phyloP scores from a whole-genome alignment of 2,797 vertebrate genomes.

The Echiichthys vipera region DNA sequence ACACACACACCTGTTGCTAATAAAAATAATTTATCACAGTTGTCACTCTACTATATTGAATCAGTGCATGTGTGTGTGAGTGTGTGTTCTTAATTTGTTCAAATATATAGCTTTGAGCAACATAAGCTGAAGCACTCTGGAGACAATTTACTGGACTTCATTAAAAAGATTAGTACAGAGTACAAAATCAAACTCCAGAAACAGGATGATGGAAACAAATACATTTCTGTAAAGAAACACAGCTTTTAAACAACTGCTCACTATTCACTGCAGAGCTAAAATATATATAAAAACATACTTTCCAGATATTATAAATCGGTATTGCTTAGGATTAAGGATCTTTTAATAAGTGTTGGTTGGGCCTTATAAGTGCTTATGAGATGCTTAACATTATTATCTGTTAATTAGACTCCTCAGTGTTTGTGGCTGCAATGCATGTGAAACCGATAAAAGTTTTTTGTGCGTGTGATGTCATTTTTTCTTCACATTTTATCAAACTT shows the following conservation, averaged over 20 bases:
- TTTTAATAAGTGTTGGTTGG: too few relatives aligned
- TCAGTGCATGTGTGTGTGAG: background rate
- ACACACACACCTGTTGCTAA: conserved; percentile 31
- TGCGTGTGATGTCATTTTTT: too few relatives aligned
- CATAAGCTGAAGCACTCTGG: conserved; percentile 17
- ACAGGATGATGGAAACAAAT: conserved; percentile 19
- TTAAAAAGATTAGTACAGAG: conserved; percentile 21
- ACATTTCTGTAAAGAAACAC: background rate
- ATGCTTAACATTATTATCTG: too few relatives aligned
- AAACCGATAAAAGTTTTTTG: too few relatives aligned
- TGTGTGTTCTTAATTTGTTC: conserved; percentile 25
- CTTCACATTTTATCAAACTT: too few relatives aligned
- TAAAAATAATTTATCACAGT: conserved; percentile 28
- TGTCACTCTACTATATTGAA: conserved; percentile 15
- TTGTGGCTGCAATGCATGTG: too few relatives aligned
- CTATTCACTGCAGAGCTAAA: background rate
- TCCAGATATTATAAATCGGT: background rate
- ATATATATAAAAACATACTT: too few relatives aligned
- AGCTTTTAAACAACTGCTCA: background rate
- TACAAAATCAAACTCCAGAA: conserved; percentile 16
- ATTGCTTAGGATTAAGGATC: too few relatives aligned
- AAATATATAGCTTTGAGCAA: conserved; percentile 28
- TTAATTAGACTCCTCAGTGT: too few relatives aligned
- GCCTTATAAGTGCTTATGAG: too few relatives aligned
- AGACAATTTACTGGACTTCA: conserved; percentile 23